Evolutionary conservation across 2,797 vertebrate species (phyloP).

Genomic region (Sitta carolinensis): DNA sequence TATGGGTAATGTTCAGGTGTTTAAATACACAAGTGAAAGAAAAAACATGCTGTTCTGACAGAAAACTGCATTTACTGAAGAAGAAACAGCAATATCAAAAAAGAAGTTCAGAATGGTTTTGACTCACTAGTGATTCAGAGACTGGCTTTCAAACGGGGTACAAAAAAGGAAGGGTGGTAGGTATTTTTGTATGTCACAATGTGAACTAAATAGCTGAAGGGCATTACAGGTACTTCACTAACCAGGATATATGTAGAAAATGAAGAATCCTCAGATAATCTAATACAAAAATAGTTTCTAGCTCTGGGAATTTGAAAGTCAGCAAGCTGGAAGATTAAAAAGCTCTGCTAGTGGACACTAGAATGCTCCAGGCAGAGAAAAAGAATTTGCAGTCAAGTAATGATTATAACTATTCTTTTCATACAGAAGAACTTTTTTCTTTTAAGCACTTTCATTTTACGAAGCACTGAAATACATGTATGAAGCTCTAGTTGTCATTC

Average conservation of each 20-base stretch:
- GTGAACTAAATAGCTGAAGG: not conserved
- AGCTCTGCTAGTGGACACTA: not conserved
- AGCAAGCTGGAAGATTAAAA: not conserved
- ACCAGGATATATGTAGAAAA: not conserved
- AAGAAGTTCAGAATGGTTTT: not conserved
- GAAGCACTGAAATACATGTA: not conserved
- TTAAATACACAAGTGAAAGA: not conserved
- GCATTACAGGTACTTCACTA: not conserved
- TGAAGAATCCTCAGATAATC: not conserved
- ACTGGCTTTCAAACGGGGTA: not conserved
- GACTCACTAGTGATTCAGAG: not conserved
- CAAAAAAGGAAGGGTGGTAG: not conserved
- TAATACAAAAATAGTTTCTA: not conserved
- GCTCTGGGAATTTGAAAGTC: not conserved
- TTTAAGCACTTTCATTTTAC: not conserved
- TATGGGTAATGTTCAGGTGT: not conserved
- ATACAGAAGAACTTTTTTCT: not conserved
- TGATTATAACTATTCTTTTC: not conserved
- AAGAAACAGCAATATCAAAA: not conserved
- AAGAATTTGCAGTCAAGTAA: not conserved
- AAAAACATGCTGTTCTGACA: not conserved
- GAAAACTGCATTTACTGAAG: not conserved
- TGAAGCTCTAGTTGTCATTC: not conserved
- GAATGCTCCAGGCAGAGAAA: constrained; percentile 16
- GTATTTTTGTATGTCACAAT: not conserved